phyloP scores from a whole-genome alignment of 1,140 invertebrate genomes.

The Anagrus nilaparvatae region DNA sequence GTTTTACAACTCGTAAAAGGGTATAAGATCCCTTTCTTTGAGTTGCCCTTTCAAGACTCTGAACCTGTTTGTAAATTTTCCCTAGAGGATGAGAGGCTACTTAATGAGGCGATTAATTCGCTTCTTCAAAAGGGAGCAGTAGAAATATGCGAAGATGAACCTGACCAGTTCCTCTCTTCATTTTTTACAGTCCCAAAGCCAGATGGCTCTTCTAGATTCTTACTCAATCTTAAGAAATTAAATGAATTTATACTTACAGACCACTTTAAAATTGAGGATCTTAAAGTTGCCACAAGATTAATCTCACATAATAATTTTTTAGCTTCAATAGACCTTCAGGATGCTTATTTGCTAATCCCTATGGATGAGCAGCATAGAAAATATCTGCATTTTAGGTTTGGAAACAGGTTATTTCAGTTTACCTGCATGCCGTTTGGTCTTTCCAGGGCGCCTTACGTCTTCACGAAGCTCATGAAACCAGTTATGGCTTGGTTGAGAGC shows the following conservation, averaged over 20 bases:
- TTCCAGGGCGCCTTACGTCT: slow-evolving; percentile 21
- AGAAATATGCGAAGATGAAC: background rate
- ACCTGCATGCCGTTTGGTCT: slow-evolving; percentile 8
- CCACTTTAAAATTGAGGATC: slow-evolving; percentile 11
- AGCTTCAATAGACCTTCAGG: slow-evolving; percentile 9
- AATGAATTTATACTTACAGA: slow-evolving; percentile 4
- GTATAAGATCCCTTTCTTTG: slow-evolving; percentile 10
- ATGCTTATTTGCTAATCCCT: slow-evolving; percentile 15
- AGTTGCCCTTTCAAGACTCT: background rate
- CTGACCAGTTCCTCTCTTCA: slow-evolving; percentile 8
- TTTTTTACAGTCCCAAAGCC: slow-evolving; percentile 7
- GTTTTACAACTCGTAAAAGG: slow-evolving; percentile 6
- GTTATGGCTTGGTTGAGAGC: slow-evolving; percentile 2
- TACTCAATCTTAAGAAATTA: slow-evolving; percentile 10
- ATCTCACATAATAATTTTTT: slow-evolving; percentile 2
- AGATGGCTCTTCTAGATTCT: slow-evolving; percentile 6
- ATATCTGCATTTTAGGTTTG: slow-evolving; percentile 18
- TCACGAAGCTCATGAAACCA: slow-evolving; percentile 12
- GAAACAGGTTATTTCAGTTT: slow-evolving; percentile 5
- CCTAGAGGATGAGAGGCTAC: background rate
- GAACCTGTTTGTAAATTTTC: background rate
- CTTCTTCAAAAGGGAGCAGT: slow-evolving; percentile 6
- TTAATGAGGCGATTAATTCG: slow-evolving; percentile 1
- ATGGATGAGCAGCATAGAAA: slow-evolving; percentile 9
- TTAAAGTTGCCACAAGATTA: slow-evolving; percentile 10